Conservation (phyloP, 2,113 vertebrate species). For the Rhodinocichla rosea region DNA sequence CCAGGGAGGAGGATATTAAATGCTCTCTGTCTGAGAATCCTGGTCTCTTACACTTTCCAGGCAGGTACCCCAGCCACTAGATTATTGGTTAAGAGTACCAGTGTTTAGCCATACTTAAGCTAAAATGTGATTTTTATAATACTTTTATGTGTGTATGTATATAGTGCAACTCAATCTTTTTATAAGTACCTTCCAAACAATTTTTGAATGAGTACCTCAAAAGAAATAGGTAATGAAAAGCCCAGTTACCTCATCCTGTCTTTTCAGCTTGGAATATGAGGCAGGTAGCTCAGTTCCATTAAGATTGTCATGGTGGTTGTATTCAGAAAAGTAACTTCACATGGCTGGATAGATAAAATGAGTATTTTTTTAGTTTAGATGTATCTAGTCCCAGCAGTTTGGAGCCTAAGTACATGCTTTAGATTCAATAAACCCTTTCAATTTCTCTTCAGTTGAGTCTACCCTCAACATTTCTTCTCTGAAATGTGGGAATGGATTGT, state of each 20-base stretch:
- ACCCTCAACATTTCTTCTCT: background rate
- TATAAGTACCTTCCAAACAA: background rate
- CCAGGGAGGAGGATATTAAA: background rate
- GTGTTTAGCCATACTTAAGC: background rate
- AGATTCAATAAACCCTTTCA: background rate
- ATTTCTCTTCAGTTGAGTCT: background rate
- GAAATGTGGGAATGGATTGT: background rate
- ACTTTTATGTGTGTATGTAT: fast-evolving
- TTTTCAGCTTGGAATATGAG: background rate
- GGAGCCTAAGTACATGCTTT: background rate
- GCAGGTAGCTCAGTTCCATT: background rate
- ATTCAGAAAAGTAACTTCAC: background rate
- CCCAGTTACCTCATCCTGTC: background rate
- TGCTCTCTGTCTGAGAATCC: background rate
- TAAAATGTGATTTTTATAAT: background rate
- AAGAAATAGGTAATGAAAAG: background rate
- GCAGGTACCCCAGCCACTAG: background rate
- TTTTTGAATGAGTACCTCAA: background rate
- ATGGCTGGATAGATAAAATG: background rate
- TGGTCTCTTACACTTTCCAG: background rate
- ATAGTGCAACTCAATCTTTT: background rate
- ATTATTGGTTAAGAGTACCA: background rate
- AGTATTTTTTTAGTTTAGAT: background rate
- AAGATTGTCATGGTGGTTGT: background rate
- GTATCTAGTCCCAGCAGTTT: background rate